These are phyloP conservation scores for Drosophila mulleri DNA, from an alignment of 2,888 invertebrate species.

Conservation along the genomic window DNA sequence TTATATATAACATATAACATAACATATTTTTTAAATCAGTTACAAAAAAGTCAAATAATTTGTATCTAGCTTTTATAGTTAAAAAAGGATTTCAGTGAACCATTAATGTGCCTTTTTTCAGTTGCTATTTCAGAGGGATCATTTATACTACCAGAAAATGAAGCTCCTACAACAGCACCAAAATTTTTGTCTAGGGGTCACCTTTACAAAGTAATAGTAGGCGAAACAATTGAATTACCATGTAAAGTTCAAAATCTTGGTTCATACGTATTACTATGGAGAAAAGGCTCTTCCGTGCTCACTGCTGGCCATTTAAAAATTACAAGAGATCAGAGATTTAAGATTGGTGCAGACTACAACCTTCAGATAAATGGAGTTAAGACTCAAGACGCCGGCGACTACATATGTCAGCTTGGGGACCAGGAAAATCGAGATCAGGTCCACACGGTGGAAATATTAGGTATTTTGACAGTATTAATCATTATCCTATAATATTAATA, in stretches of 20 bases:
- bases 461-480: slow-evolving; percentile 54
- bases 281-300: slow-evolving; percentile 89
- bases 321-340: slow-evolving; percentile 88
- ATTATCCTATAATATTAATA: slow-evolving; percentile 62
- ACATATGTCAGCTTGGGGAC: slow-evolving; percentile 90
- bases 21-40: too few species aligned
- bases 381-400: slow-evolving; percentile 90
- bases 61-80: too few species aligned
- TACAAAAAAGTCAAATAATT: too few species aligned
- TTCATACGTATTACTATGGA: slow-evolving; percentile 89
- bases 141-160: slow-evolving; percentile 72
- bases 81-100: too few species aligned
- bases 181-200: slow-evolving; percentile 91
- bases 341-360: slow-evolving; percentile 89
- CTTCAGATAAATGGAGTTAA: slow-evolving; percentile 89
- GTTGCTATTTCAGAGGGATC: slow-evolving; percentile 66
- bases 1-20: too few species aligned
- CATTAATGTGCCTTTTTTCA: slow-evolving; percentile 11
- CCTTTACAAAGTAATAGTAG: slow-evolving; percentile 91
- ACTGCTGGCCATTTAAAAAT: slow-evolving; percentile 90
- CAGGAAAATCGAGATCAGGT: slow-evolving; percentile 89
- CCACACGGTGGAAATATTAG: slow-evolving; percentile 90
- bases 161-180: slow-evolving; percentile 86
- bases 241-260: slow-evolving; percentile 92
- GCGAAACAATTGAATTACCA: slow-evolving; percentile 91